phyloP scores from a whole-genome alignment of 1,140 invertebrate genomes.

The Scaptodrosophila lebanonensis region DNA sequence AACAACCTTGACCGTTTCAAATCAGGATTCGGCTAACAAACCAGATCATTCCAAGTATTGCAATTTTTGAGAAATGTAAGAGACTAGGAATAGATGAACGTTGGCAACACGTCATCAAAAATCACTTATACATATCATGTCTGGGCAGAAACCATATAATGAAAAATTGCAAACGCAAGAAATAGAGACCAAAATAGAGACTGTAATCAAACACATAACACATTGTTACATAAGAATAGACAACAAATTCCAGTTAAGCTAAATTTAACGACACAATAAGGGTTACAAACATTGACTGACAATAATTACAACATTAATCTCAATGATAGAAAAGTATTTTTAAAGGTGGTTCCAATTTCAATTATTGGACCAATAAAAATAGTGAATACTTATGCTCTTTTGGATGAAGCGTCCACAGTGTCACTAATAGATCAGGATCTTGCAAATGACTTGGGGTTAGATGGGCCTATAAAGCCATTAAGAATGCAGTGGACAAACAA shows the following conservation, averaged over 20 bases:
- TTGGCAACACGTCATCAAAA: constrained; percentile 2
- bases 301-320: constrained; percentile 12
- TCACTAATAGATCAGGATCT: constrained; percentile 8
- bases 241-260: not conserved
- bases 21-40: not conserved
- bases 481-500: constrained; percentile 17
- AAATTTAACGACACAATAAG: not conserved
- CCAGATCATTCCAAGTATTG: constrained; percentile 8
- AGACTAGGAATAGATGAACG: constrained; percentile 1
- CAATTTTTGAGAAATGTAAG: constrained; percentile 10
- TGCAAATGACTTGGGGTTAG: constrained; percentile 9
- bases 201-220: constrained; percentile 2
- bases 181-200: not conserved
- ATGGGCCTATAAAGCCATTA: constrained; percentile 5
- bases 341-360: constrained; percentile 6
- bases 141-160: constrained; percentile 2
- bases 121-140: constrained; percentile 6
- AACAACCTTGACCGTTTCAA: constrained; percentile 9
- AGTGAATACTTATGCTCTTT: constrained; percentile 6
- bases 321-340: constrained; percentile 1
- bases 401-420: constrained; percentile 21
- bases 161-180: constrained; percentile 12
- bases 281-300: not conserved
- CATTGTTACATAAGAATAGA: constrained; percentile 16
- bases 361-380: constrained; percentile 2